Conservation (phyloP, 1,140 invertebrate species). For the Glomeris maerens region DNA sequence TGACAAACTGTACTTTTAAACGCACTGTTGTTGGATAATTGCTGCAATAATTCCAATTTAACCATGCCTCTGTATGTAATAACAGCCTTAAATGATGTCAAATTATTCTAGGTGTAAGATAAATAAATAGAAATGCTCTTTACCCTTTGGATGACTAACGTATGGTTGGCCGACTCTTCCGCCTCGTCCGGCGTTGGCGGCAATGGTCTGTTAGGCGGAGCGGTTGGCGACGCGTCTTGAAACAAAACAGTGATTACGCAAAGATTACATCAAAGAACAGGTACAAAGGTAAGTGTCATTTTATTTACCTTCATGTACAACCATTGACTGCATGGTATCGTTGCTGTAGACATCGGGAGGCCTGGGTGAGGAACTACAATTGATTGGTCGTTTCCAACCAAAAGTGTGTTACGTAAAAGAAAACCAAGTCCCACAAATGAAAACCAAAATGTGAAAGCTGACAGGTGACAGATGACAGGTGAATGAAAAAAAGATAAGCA, state of each 20-base stretch:
- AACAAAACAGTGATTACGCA: not conserved
- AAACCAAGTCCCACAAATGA: too few relatives aligned
- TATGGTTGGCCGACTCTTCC: constrained; percentile 62
- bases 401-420: too few relatives aligned
- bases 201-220: constrained; percentile 74
- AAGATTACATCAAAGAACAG: not conserved
- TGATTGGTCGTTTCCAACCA: too few relatives aligned
- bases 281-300: constrained; percentile 7
- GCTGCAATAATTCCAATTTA: not conserved
- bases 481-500: too few relatives aligned
- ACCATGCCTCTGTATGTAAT: not conserved
- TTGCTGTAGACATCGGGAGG: constrained; percentile 25
- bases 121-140: constrained; percentile 28
- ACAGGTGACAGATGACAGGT: too few relatives aligned
- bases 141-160: constrained; percentile 78
- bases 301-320: constrained; percentile 38
- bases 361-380: too few relatives aligned
- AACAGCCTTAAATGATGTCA: not conserved
- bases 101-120: not conserved
- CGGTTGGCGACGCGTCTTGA: constrained; percentile 29
- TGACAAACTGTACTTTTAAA: too few relatives aligned
- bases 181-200: constrained; percentile 80
- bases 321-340: constrained; percentile 23
- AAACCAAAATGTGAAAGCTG: too few relatives aligned
- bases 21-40: too few relatives aligned